phyloP scores from a whole-genome alignment of 2,113 vertebrate genomes.

The Acanthisitta chloris region DNA sequence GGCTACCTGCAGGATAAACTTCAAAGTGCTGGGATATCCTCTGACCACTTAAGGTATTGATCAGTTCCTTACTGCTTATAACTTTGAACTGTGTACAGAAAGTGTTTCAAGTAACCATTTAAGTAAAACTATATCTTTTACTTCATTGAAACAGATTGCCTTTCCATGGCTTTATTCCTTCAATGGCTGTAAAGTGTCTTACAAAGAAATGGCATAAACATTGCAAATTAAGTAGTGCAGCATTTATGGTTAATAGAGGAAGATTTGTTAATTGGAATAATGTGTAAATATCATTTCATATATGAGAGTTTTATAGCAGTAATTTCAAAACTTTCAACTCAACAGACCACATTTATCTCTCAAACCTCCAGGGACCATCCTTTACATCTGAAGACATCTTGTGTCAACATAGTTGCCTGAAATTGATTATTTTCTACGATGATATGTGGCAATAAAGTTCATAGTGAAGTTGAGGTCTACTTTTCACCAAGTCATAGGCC shows the following conservation, averaged over 20 bases:
- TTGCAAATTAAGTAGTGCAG: background rate
- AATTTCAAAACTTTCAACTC: background rate
- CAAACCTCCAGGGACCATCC: background rate
- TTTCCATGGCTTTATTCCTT: background rate
- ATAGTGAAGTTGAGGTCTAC: background rate
- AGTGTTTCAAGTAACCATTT: background rate
- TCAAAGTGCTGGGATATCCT: conserved; percentile 55
- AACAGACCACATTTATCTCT: background rate
- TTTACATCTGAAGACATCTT: background rate
- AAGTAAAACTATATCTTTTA: background rate
- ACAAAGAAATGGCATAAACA: background rate
- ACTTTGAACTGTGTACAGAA: background rate
- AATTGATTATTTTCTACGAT: background rate
- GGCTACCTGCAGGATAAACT: conserved; percentile 76
- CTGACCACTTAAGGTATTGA: conserved; percentile 76
- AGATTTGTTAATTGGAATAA: background rate
- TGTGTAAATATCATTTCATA: background rate
- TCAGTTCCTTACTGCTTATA: background rate
- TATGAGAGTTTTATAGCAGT: background rate
- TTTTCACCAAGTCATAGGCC: background rate
- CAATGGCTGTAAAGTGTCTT: background rate
- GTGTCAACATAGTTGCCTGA: background rate
- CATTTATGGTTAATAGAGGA: background rate
- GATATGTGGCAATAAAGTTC: background rate
- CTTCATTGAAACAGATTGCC: background rate